Percentiles rank a stretch among this genome's conserved stretches.
Evolutionary conservation across 2,797 vertebrate genomes (phyloP).

Genomic region (Fistularia commersonii): DNA sequence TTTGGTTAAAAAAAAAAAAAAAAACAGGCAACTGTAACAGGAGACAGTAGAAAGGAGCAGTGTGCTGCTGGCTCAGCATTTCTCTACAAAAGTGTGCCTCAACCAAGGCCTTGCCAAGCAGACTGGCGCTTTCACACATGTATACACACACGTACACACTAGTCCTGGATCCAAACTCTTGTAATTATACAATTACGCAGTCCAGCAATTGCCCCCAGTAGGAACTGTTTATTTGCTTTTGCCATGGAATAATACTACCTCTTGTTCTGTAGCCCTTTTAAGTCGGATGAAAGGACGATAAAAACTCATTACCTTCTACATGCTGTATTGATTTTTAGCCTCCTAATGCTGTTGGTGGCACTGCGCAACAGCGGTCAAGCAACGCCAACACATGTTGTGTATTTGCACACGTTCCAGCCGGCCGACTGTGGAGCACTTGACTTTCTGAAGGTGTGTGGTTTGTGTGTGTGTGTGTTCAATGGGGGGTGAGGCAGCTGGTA

Average conservation of each 20-base stretch:
- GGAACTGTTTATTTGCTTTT: conserved; percentile 69
- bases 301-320: conserved; percentile 53
- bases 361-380: conserved; percentile 26
- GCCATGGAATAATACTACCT: conserved; percentile 55
- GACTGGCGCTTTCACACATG: conserved; percentile 24
- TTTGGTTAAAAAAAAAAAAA: conserved; percentile 52
- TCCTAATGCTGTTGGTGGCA: conserved; percentile 36
- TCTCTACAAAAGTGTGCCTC: conserved; percentile 53
- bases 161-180: conserved; percentile 62
- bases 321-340: conserved; percentile 51
- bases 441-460: conserved; percentile 40
- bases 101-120: conserved; percentile 48
- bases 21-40: conserved; percentile 61
- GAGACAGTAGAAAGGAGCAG: conserved; percentile 63
- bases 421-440: conserved; percentile 15
- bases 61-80: conserved; percentile 67
- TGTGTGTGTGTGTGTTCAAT: conserved; percentile 31
- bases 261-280: conserved; percentile 58
- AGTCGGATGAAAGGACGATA: conserved; percentile 51
- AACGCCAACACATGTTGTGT: conserved; percentile 27
- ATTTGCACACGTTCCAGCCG: conserved; percentile 52
- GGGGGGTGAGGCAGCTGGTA: conserved; percentile 57
- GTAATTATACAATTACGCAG: conserved; percentile 71
- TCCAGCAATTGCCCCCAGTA: conserved; percentile 63
- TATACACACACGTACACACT: conserved; percentile 15